These are phyloP conservation scores for Aphrophora alni DNA, from an alignment of 2,888 invertebrate species.

Conservation along the genomic window DNA sequence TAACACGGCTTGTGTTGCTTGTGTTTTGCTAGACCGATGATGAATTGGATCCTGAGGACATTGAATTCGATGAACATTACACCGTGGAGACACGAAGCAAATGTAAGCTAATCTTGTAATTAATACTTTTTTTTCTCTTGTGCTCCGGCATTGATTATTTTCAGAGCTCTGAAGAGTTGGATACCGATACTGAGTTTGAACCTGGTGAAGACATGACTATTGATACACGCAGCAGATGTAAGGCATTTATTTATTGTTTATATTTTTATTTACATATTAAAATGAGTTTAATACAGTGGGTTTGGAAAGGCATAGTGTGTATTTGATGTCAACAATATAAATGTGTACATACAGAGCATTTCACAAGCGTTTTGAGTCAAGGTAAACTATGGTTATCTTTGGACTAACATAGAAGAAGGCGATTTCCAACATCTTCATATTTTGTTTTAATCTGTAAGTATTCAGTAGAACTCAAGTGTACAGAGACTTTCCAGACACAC, in stretches of 20 bases:
- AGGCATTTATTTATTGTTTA: slow-evolving; percentile 55
- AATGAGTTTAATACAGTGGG: background rate
- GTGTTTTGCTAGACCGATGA: slow-evolving; percentile 72
- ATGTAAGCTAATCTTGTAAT: slow-evolving; percentile 66
- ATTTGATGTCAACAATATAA: too few relatives aligned
- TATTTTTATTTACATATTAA: background rate
- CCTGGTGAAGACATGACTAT: slow-evolving; percentile 72
- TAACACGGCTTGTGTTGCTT: slow-evolving; percentile 56
- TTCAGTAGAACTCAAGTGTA: too few relatives aligned
- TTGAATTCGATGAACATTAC: slow-evolving; percentile 86
- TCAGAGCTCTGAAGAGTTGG: slow-evolving; percentile 71
- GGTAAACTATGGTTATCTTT: too few relatives aligned
- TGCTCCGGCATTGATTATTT: slow-evolving; percentile 44
- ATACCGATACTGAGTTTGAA: slow-evolving; percentile 73
- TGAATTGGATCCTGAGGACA: slow-evolving; percentile 87
- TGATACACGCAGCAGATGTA: slow-evolving; percentile 71
- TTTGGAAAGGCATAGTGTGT: too few relatives aligned
- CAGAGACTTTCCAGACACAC: too few relatives aligned
- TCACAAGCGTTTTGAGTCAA: too few relatives aligned
- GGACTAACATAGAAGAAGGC: too few relatives aligned
- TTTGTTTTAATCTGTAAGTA: too few relatives aligned
- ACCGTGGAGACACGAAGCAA: slow-evolving; percentile 89
- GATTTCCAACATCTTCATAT: too few relatives aligned
- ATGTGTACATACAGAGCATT: too few relatives aligned
- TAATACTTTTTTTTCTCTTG: slow-evolving; percentile 38